phyloP scores from a whole-genome alignment of 2,888 invertebrate genomes.

The Anagyrus pseudococci region DNA sequence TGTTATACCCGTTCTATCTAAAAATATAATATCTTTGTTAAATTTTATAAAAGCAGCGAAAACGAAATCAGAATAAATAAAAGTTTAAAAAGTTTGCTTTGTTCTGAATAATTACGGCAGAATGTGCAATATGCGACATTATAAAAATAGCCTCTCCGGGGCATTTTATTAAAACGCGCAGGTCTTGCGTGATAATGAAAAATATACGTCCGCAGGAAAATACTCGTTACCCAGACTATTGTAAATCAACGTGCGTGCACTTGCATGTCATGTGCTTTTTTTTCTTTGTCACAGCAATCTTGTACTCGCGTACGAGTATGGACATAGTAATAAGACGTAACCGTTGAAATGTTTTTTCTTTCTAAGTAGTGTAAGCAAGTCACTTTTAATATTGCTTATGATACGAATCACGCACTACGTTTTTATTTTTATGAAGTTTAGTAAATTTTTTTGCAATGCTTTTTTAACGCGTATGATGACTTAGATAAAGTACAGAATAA shows the following conservation, averaged over 20 bases:
- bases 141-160: conserved; percentile 17
- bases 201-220: conserved; percentile 10
- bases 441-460: too few species aligned
- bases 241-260: conserved; percentile 17
- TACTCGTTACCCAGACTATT: conserved; percentile 11
- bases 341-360: too few species aligned
- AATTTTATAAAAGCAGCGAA: neutral
- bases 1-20: too few species aligned
- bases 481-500: too few species aligned
- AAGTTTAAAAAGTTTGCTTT: neutral
- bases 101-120: conserved; percentile 4
- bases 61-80: neutral
- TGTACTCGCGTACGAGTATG: too few species aligned
- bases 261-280: neutral
- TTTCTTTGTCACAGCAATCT: neutral
- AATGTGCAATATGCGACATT: conserved; percentile 16
- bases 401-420: too few species aligned
- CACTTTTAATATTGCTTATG: too few species aligned
- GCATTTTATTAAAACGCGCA: conserved; percentile 12
- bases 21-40: neutral
- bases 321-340: too few species aligned
- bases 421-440: too few species aligned
- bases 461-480: too few species aligned
- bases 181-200: conserved; percentile 27
- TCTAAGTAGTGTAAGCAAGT: too few species aligned